Conservation (phyloP, 2,113 vertebrate species). For the Chloropsis hardwickii region DNA sequence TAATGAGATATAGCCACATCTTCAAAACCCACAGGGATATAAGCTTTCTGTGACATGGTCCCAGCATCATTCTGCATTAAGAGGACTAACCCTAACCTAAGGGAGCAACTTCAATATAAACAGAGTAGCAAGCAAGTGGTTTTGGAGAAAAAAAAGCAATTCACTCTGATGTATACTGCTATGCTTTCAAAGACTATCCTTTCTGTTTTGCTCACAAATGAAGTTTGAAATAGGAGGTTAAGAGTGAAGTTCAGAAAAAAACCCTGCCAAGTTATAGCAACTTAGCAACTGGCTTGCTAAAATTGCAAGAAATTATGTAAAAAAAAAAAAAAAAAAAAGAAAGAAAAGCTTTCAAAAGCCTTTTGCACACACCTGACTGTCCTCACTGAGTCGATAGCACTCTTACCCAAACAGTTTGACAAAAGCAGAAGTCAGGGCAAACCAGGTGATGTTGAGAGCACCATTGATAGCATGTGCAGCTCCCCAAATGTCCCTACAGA, state of each 20-base stretch:
- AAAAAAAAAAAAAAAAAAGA: not conserved
- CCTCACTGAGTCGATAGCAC: fast-evolving
- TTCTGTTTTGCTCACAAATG: not conserved
- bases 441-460: not conserved
- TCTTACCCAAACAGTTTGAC: not conserved
- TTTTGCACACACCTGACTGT: not conserved
- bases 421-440: not conserved
- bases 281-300: not conserved
- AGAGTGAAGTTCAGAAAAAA: not conserved
- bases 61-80: not conserved
- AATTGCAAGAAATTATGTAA: not conserved
- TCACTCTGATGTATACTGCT: not conserved
- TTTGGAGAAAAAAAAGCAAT: not conserved
- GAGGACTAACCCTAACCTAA: not conserved
- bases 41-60: not conserved
- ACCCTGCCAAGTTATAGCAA: not conserved
- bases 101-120: not conserved
- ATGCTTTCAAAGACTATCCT: not conserved
- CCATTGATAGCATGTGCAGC: not conserved
- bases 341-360: not conserved
- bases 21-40: not conserved
- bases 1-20: not conserved
- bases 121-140: not conserved
- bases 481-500: not conserved
- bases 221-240: not conserved